phyloP scores from a whole-genome alignment of 2,113 vertebrate genomes.

The Varanus salvator region DNA sequence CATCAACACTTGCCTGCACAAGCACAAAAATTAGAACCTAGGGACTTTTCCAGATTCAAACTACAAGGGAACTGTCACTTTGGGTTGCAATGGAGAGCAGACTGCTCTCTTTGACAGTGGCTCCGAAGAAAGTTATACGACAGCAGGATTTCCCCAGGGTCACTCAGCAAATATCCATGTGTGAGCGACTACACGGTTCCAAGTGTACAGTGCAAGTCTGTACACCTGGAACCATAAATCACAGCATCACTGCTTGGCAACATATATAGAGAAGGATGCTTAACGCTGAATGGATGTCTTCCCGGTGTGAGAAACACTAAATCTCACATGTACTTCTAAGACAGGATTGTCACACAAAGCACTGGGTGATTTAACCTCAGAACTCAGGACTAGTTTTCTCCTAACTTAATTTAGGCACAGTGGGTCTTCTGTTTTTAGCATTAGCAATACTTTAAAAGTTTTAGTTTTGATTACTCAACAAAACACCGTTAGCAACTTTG shows the following conservation, averaged over 20 bases:
- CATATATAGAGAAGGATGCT: not conserved
- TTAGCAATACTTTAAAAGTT: not conserved
- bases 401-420: not conserved
- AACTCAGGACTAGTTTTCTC: not conserved
- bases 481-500: rapidly evolving
- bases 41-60: not conserved
- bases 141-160: not conserved
- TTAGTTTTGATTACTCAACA: constrained; percentile 33
- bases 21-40: not conserved
- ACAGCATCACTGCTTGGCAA: not conserved
- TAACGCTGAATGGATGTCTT: not conserved
- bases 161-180: no score
- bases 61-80: not conserved
- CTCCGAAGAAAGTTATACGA: not conserved
- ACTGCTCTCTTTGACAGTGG: not conserved
- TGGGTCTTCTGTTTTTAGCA: not conserved
- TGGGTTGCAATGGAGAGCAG: not conserved
- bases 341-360: not conserved
- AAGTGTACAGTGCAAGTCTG: not conserved
- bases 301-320: not conserved
- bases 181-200: no score
- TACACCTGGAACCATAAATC: not conserved
- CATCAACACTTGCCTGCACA: not conserved
- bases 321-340: not conserved
- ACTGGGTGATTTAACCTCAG: not conserved